Conservation (phyloP, 2,113 vertebrate species). For the Campylorhamphus procurvoides region DNA sequence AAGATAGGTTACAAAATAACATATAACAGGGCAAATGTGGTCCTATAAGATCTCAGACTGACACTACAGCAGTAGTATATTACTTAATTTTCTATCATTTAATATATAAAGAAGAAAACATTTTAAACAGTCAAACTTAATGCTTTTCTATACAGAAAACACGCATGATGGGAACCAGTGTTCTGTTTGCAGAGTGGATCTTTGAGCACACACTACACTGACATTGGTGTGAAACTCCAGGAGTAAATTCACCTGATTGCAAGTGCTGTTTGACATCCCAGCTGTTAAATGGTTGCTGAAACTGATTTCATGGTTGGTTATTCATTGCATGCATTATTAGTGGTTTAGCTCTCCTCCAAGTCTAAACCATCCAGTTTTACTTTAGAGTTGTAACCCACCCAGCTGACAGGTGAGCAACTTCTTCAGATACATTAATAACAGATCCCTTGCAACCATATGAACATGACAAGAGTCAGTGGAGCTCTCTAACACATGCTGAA, state of each 20-base stretch:
- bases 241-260: not conserved
- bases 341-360: not conserved
- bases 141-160: not conserved
- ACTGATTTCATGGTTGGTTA: not conserved
- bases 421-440: not conserved
- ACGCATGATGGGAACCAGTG: not conserved
- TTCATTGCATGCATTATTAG: not conserved
- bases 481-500: not conserved
- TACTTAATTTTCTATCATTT: not conserved
- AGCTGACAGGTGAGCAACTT: not conserved
- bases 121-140: not conserved
- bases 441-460: not conserved
- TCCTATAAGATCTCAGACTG: not conserved
- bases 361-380: not conserved
- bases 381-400: not conserved
- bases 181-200: not conserved
- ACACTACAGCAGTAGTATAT: not conserved
- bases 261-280: not conserved
- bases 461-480: not conserved
- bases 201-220: not conserved
- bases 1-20: not conserved
- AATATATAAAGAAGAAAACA: not conserved
- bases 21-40: not conserved
- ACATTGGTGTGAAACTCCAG: not conserved
- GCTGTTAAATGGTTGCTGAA: not conserved